These are phyloP conservation scores for Emmelina monodactyla DNA, from an alignment of 2,888 invertebrate genomes.

Conservation along the genomic window DNA sequence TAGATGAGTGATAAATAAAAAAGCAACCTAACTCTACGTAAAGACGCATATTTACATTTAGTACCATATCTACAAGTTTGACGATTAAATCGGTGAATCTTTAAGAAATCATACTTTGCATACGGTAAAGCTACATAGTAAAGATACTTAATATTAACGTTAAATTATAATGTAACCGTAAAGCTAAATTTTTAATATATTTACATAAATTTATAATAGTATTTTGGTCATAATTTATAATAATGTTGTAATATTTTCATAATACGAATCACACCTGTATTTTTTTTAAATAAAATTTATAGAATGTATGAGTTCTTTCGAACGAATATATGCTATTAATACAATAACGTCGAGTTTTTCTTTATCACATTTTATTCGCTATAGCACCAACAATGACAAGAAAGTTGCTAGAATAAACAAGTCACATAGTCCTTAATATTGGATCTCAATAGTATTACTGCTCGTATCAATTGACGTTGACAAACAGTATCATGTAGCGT, in stretches of 20 bases:
- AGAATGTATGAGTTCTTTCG: slow-evolving; percentile 55
- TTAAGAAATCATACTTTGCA: slow-evolving; percentile 20
- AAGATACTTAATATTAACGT: slow-evolving; percentile 36
- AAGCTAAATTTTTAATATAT: slow-evolving; percentile 48
- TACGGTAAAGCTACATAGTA: slow-evolving; percentile 32
- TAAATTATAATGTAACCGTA: slow-evolving; percentile 48
- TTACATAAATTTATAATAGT: slow-evolving; percentile 50
- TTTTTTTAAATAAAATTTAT: slow-evolving; percentile 42
- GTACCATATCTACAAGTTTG: no score
- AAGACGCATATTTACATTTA: no score
- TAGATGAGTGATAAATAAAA: no score
- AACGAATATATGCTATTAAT: slow-evolving; percentile 47
- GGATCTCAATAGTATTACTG: background rate
- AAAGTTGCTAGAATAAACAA: no score
- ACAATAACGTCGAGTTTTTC: slow-evolving; percentile 16
- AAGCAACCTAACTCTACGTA: no score
- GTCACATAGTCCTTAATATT: no score
- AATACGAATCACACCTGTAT: slow-evolving; percentile 54
- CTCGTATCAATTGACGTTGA: background rate
- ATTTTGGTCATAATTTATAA: slow-evolving; percentile 54
- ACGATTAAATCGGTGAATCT: no score
- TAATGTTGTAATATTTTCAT: slow-evolving; percentile 55
- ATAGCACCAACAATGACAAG: no score
- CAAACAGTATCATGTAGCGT: slow-evolving; percentile 1
- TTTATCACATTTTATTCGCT: no score